phyloP scores from a whole-genome alignment of 2,797 vertebrate species.

The Lates japonicus region DNA sequence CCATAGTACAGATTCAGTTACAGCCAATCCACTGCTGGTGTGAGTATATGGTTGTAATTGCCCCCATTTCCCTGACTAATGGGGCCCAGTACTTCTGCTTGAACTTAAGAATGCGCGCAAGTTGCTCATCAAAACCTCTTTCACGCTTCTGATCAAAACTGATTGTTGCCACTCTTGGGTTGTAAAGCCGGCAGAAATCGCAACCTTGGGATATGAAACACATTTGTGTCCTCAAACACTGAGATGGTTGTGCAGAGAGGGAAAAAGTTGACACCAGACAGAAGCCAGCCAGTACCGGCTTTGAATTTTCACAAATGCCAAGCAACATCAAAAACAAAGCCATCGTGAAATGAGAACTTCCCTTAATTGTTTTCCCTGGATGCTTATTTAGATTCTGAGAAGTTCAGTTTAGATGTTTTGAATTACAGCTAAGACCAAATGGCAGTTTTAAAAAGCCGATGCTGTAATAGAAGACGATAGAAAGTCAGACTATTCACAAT shows the following conservation, averaged over 20 bases:
- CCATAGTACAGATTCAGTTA: constrained; percentile 32
- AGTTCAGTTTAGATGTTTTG: constrained; percentile 55
- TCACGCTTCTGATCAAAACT: constrained; percentile 71
- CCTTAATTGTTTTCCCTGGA: constrained; percentile 53
- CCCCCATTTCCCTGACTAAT: constrained; percentile 57
- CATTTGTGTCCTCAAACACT: constrained; percentile 56
- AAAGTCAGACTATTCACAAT: constrained; percentile 29
- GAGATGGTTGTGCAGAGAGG: constrained; percentile 30
- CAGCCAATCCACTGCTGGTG: constrained; percentile 30
- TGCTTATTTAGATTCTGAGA: constrained; percentile 44
- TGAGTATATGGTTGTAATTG: constrained; percentile 55
- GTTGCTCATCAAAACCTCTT: constrained; percentile 71
- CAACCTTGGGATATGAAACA: constrained; percentile 65
- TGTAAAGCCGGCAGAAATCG: constrained; percentile 55
- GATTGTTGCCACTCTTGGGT: constrained; percentile 63
- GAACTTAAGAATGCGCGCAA: constrained; percentile 51
- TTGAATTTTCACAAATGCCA: constrained; percentile 48
- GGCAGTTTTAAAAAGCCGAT: constrained; percentile 25
- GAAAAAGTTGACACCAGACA: constrained; percentile 53
- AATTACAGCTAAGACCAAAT: constrained; percentile 61
- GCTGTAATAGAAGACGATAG: constrained; percentile 44
- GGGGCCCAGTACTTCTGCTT: constrained; percentile 51
- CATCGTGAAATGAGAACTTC: constrained; percentile 44
- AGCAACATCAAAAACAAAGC: constrained; percentile 56
- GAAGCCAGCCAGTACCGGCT: constrained; percentile 42